These are phyloP conservation scores for Agrochola lota DNA, from an alignment of 2,888 invertebrate genomes.

Conservation along the genomic window DNA sequence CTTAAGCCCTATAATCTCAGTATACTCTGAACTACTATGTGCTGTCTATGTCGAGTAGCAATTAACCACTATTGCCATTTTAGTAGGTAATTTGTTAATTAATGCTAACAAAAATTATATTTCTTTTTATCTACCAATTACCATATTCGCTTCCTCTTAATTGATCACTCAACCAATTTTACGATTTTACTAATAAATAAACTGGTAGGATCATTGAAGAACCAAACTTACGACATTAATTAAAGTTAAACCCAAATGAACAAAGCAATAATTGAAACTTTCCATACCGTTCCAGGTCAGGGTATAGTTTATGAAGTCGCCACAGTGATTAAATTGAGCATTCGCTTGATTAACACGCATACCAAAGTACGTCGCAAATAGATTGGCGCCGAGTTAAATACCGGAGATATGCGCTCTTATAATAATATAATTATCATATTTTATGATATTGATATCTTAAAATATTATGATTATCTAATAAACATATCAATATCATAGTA, in stretches of 20 bases:
- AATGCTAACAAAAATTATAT: neutral
- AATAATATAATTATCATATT: slow-evolving; percentile 18
- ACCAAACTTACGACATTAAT: slow-evolving; percentile 30
- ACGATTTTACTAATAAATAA: neutral
- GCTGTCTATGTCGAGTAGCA: neutral
- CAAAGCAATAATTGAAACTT: slow-evolving; percentile 33
- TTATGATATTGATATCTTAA: neutral
- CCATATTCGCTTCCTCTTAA: no score
- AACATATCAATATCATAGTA: no score
- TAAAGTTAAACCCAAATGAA: slow-evolving; percentile 23
- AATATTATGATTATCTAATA: no score
- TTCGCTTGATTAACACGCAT: slow-evolving; percentile 57
- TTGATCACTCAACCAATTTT: no score
- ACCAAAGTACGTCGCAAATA: slow-evolving; percentile 55
- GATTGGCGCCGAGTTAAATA: slow-evolving; percentile 59
- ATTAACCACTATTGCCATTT: slow-evolving; percentile 14
- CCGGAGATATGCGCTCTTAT: slow-evolving; percentile 34
- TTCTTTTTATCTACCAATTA: no score
- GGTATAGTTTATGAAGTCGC: slow-evolving; percentile 55
- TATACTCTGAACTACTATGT: slow-evolving; percentile 23
- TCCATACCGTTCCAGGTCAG: slow-evolving; percentile 55
- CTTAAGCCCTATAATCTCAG: slow-evolving; percentile 7
- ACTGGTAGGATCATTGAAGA: neutral
- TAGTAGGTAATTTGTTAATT: slow-evolving; percentile 4
- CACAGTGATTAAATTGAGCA: slow-evolving; percentile 53